Evolutionary conservation across 2,888 invertebrate genomes (phyloP).

Genomic region (Hartigia nigra): DNA sequence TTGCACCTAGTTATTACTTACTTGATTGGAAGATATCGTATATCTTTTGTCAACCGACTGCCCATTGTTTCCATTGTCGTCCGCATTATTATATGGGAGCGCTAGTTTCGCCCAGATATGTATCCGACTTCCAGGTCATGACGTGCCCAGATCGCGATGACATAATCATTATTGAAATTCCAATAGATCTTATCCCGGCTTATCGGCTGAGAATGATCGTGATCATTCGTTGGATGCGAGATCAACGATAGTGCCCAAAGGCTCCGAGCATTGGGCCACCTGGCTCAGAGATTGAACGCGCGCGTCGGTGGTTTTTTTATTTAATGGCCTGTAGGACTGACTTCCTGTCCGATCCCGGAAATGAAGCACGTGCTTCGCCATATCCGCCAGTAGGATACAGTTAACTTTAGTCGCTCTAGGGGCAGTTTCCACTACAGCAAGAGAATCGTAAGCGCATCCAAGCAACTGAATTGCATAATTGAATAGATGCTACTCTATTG

Average conservation of each 20-base stretch:
- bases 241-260: background rate
- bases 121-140: background rate
- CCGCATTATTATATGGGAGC: background rate
- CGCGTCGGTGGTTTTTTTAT: constrained; percentile 33
- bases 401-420: background rate
- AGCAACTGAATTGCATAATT: background rate
- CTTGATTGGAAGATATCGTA: background rate
- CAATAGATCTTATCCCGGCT: background rate
- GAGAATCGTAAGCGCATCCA: background rate
- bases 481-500: background rate
- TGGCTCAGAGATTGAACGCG: background rate
- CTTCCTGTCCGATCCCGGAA: constrained; percentile 41
- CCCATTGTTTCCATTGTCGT: background rate
- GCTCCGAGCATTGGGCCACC: background rate
- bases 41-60: background rate
- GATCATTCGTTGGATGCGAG: background rate
- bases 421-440: background rate
- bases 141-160: background rate
- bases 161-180: background rate
- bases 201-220: background rate
- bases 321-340: constrained; percentile 47
- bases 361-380: constrained; percentile 51
- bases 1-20: background rate
- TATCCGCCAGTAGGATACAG: constrained; percentile 38
- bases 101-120: background rate